Base-by-base conservation (phyloP, 1,140 invertebrate genomes). In the Antheraea pernyi region DNA sequence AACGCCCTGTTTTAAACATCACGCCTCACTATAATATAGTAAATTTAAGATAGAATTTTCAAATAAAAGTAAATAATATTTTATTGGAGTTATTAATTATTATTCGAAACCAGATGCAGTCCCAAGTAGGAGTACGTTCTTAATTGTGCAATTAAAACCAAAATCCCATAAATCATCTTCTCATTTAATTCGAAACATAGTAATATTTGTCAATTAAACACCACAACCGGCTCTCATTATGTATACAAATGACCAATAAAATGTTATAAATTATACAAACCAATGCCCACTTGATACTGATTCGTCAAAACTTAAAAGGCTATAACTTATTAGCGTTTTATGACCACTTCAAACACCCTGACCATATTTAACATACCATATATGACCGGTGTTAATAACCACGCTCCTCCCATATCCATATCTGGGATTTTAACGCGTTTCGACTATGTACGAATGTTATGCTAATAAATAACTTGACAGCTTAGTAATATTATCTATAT, bases 271-370 rank as follows among this genome's bases (percentile, higher is more conserved):
- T 61, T 61, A 61, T 61, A 36, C 30, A 61, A 60, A 70, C 59
- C 63, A 59, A 70, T 74, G 60, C 53, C 58, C 60, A 73, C 68
- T 69, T 58, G 59, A 68, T 69, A 68, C 65, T 69, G 71, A 82
- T 79, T 81, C 75, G 82, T 79, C 48, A 63, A 71, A 74, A 69
- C 72, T 63, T 70, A 78, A 74, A 82, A 65, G 77, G 80, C 67
- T 75, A 71, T 72, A 76, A 71, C 61, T 78, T 68, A 67, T 82
- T 80, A 80, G 59, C 76, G 73, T 71, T 72, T 75, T 75, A 74
- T 69, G 69, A 76, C 48, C 18, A 68, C 67, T 69, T 71, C 59
- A 36, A 61, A 61, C 62, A 58, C 18, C 37, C 36, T 61, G 59
- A 61, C 30, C 30, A 18, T 73, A 69, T 69, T 68, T 59, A 58